phyloP scores from a whole-genome alignment of 2,113 vertebrate genomes.

The Nycticryphes semicollaris region DNA sequence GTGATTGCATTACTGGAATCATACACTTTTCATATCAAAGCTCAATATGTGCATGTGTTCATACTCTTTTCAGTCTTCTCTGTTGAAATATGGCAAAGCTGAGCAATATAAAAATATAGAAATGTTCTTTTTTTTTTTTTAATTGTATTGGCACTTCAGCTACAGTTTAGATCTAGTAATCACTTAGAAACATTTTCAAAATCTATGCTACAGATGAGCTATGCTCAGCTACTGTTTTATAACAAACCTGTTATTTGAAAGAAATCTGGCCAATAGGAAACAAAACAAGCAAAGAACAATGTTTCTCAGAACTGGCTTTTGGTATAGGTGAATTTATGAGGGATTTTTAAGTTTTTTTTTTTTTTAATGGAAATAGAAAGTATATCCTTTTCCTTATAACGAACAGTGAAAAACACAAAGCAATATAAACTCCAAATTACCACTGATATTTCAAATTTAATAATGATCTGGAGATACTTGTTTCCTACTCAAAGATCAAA shows the following conservation, averaged over 20 bases:
- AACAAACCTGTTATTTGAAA: neutral
- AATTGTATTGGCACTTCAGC: neutral
- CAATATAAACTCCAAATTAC: neutral
- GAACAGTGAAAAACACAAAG: neutral
- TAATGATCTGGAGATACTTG: neutral
- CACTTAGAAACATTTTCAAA: neutral
- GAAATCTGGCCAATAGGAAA: neutral
- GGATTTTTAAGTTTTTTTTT: neutral
- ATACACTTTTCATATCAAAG: neutral
- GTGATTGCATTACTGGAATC: neutral
- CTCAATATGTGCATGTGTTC: fast-evolving
- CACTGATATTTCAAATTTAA: neutral
- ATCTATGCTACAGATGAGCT: neutral
- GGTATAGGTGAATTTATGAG: neutral
- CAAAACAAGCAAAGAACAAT: neutral
- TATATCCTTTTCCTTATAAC: neutral
- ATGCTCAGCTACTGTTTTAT: neutral
- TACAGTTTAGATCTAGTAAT: neutral
- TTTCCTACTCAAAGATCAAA: neutral
- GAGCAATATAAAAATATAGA: neutral
- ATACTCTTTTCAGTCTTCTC: neutral
- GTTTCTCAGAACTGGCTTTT: neutral
- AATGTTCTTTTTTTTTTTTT: neutral
- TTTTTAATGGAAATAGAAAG: neutral
- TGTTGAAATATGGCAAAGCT: neutral